Conservation (phyloP, 1,140 invertebrate species). For the Drosophila lowei region DNA sequence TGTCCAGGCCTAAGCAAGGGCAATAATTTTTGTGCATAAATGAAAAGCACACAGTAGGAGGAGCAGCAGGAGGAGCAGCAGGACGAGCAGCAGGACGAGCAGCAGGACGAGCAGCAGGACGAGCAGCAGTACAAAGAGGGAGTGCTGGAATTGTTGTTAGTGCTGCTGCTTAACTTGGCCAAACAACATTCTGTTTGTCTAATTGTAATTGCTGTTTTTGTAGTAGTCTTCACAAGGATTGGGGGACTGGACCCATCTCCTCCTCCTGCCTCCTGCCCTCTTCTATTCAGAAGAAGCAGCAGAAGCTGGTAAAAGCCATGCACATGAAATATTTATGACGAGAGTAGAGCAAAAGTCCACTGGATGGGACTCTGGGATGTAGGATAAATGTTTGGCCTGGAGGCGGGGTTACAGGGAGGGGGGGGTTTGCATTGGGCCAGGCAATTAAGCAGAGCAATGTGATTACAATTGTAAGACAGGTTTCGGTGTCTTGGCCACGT, state of each 20-base stretch:
- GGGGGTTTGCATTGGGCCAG: constrained; percentile 41
- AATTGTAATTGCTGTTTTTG: constrained; percentile 80
- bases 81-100: neutral
- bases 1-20: constrained; percentile 77
- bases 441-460: constrained; percentile 56
- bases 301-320: too few relatives aligned
- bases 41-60: constrained; percentile 70
- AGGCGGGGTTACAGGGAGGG: too few relatives aligned
- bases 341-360: neutral
- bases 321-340: constrained; percentile 74
- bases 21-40: constrained; percentile 81
- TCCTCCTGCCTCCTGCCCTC: constrained; percentile 48
- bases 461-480: constrained; percentile 50
- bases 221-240: constrained; percentile 31
- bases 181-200: constrained; percentile 80
- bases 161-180: constrained; percentile 72
- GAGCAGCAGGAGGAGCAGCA: neutral
- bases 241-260: constrained; percentile 13
- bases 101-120: neutral
- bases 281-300: constrained; percentile 16
- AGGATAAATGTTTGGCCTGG: constrained; percentile 37
- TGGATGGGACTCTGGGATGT: neutral
- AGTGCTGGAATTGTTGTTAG: constrained; percentile 50
- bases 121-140: neutral
- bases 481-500: constrained; percentile 42